Base-by-base conservation (phyloP, 2,888 invertebrate genomes). In the Drosophila stalkeri region DNA sequence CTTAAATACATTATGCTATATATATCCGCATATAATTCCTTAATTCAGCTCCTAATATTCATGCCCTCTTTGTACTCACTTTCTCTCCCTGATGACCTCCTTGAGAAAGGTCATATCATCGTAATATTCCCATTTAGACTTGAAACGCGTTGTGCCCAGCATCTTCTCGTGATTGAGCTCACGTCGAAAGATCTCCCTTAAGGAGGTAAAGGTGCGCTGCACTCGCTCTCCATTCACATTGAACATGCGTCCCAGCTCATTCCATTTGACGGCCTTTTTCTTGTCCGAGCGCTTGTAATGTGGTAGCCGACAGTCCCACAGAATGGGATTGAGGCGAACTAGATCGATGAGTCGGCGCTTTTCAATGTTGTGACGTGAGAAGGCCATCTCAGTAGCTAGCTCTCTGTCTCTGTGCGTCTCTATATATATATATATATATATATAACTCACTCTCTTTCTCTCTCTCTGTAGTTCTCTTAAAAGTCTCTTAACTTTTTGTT, bases 251-350 rank as follows among this genome's bases (percentile, higher is more conserved):
- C 92, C 92, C 66, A 92, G 73, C 63, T 92, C 92, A 63, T 91
- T 92, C 92, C 92, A 92, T 72, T 92, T 92, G 33, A 92, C 76
- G 63, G 92, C 91, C 80, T 92, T 92, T 64, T 91, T 92, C 77
- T 92, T 92, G 70, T 92, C 92, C 41, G 92, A 92, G 59, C 92
- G 86, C 65, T 92, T 92, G 75, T 92, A 92, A 74, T 92, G 92
- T 1, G 92, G 92, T 82, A 92, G 72, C 3, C 92, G 92, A 46
- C 92, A 92, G 63, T 92, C 92, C 92, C 92, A 92, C 2, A 92
- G 77, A 47, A 92, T 92, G 18, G 92, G 92, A 84, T 92, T 92
- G 49, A 82, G 54, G 54, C 92, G 92, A 52, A 92, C 92, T 83
- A 92, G 88, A 80, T 92, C 92, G 80, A 92, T 92, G 81, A 92